A percentile compares a stretch with the other conserved stretches of the same genome.
Evolutionary conservation across 2,888 invertebrate genomes (phyloP).

Genomic region (Gonocerus acuteangulatus): DNA sequence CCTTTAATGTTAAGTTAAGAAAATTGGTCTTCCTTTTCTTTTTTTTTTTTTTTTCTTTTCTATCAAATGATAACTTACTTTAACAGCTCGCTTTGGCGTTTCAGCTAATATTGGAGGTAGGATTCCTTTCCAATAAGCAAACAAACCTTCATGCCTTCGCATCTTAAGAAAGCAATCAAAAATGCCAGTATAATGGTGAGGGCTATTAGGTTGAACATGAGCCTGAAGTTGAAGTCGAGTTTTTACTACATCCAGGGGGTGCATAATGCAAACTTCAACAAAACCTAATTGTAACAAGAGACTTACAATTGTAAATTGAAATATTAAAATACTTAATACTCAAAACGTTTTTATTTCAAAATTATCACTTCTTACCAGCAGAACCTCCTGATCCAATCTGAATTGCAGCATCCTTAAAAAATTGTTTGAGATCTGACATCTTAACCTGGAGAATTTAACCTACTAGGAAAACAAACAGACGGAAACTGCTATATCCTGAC

Average conservation of each 20-base stretch:
- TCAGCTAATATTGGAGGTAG: constrained; percentile 87
- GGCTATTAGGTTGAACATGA: constrained; percentile 40
- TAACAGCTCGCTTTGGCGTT: constrained; percentile 89
- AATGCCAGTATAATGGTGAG: constrained; percentile 60
- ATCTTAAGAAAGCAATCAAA: constrained; percentile 83
- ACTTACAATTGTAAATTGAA: not conserved
- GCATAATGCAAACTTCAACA: constrained; percentile 92
- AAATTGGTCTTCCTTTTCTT: no score
- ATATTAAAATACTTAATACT: not conserved
- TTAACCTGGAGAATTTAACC: constrained; percentile 2
- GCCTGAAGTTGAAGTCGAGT: constrained; percentile 76
- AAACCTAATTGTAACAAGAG: constrained; percentile 56
- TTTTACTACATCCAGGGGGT: constrained; percentile 88
- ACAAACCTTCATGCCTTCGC: constrained; percentile 72
- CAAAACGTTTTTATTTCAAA: not conserved
- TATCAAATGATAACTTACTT: constrained; percentile 52
- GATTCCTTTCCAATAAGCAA: constrained; percentile 88
- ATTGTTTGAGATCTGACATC: constrained; percentile 33
- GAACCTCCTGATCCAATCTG: constrained; percentile 84
- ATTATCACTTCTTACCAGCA: no score
- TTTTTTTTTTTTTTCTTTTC: no score
- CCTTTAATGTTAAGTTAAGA: no score
- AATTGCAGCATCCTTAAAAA: constrained; percentile 63
- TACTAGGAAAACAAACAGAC: not conserved
- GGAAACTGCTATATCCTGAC: not conserved